Evolutionary conservation across 2,797 vertebrate species (phyloP).

Genomic region (Amblyraja radiata): DNA sequence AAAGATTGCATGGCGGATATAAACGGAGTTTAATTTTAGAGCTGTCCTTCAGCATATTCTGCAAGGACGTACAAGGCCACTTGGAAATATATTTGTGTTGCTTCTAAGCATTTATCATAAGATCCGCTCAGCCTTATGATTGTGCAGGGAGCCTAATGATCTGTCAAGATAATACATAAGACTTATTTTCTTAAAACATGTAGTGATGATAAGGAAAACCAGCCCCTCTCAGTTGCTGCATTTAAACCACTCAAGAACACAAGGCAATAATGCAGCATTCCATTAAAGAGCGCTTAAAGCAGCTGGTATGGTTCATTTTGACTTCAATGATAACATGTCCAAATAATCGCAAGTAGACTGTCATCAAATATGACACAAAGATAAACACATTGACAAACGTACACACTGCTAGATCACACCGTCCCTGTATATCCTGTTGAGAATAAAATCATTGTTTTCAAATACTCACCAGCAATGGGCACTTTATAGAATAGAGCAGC

Average conservation of each 20-base stretch:
- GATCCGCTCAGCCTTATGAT: not conserved
- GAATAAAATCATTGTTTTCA: not conserved
- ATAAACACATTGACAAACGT: not conserved
- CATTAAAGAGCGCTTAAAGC: not conserved
- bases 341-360: too few relatives aligned
- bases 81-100: not conserved
- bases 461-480: slow-evolving; percentile 94
- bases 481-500: slow-evolving; percentile 79
- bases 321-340: not conserved
- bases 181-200: not conserved
- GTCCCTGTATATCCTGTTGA: not conserved
- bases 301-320: not conserved
- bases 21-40: not conserved
- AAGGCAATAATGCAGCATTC: not conserved
- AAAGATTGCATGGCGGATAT: not conserved
- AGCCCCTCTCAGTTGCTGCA: not conserved
- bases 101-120: not conserved
- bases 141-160: not conserved
- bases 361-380: not conserved
- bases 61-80: not conserved
- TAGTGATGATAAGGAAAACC: not conserved
- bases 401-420: too few relatives aligned
- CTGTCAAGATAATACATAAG: not conserved
- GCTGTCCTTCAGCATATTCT: not conserved
- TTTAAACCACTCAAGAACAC: not conserved